A percentile compares a stretch with the other conserved stretches of the same genome.
Conservation (phyloP, 2,888 invertebrate genomes). For the Atherix ibis region DNA sequence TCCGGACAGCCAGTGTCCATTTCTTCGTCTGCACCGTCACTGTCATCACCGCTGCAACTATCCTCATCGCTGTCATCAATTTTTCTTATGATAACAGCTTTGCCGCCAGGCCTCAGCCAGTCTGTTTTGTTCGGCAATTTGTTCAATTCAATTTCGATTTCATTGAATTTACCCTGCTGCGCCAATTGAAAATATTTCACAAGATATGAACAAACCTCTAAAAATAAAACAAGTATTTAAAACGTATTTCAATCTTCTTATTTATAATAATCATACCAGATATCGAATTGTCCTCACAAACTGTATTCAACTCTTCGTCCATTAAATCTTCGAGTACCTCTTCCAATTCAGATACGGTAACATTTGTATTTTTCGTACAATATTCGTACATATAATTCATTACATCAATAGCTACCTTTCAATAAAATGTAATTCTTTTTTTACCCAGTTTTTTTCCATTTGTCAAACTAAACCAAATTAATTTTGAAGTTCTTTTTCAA, state of each 20-base stretch:
- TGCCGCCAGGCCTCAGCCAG: conserved; percentile 40
- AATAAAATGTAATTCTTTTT: conserved; percentile 10
- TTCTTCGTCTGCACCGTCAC: conserved; percentile 21
- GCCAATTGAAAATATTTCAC: conserved; percentile 40
- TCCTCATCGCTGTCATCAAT: conserved; percentile 26
- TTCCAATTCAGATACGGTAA: conserved; percentile 42
- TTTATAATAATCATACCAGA: conserved; percentile 34
- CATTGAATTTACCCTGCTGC: conserved; percentile 38
- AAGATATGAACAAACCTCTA: conserved; percentile 44
- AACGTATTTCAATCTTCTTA: too few species aligned
- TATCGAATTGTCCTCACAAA: conserved; percentile 54
- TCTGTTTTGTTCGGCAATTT: conserved; percentile 42
- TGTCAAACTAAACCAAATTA: background rate
- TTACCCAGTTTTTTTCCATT: background rate
- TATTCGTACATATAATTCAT: conserved; percentile 47
- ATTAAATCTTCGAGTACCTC: conserved; percentile 52
- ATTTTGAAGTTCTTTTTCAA: background rate
- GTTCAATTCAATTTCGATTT: conserved; percentile 39
- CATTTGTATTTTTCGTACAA: conserved; percentile 41
- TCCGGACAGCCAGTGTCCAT: conserved; percentile 19
- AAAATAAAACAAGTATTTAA: conserved; percentile 5
- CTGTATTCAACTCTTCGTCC: conserved; percentile 57
- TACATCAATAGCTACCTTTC: conserved; percentile 46
- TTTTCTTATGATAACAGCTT: conserved; percentile 27
- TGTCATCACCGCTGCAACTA: conserved; percentile 28